phyloP scores from a whole-genome alignment of 2,888 invertebrate genomes.

The Aspidiotus destructor region DNA sequence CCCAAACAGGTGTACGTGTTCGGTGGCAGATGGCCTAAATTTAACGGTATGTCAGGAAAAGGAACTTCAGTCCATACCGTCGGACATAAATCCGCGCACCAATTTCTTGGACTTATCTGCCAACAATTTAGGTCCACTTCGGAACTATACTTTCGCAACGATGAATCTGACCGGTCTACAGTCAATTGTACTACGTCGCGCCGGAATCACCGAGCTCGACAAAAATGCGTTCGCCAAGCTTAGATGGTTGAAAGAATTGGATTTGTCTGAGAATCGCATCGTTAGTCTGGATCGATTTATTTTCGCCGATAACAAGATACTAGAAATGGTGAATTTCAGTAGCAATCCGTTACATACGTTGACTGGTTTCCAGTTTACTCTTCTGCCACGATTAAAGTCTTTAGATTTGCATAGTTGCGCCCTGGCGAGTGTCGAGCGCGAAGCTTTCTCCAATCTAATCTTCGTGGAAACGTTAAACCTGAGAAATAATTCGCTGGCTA shows the following conservation, averaged over 20 bases:
- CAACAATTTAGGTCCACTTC: slow-evolving; percentile 1
- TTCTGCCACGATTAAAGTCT: slow-evolving; percentile 8
- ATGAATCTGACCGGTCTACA: not conserved
- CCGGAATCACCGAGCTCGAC: not conserved
- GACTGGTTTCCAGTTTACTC: slow-evolving; percentile 11
- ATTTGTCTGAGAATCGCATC: slow-evolving; percentile 16
- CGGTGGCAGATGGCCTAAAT: not conserved
- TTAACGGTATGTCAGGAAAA: slow-evolving; percentile 11
- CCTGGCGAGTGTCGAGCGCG: not conserved
- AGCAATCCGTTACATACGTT: slow-evolving; percentile 14
- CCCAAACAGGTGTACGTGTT: slow-evolving; percentile 6
- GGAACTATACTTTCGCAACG: not conserved
- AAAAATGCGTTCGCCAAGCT: not conserved
- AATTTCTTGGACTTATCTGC: slow-evolving; percentile 14
- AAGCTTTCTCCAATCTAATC: slow-evolving; percentile 14
- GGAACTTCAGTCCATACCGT: slow-evolving; percentile 3
- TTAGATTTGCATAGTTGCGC: slow-evolving; percentile 16
- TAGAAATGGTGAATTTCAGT: slow-evolving; percentile 23
- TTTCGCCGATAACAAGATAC: slow-evolving; percentile 19
- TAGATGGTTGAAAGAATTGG: slow-evolving; percentile 12
- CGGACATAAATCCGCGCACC: not conserved
- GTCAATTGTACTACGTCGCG: not conserved
- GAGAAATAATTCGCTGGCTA: slow-evolving; percentile 5
- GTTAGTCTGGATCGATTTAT: not conserved
- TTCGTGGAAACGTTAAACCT: not conserved